Evolutionary conservation across 1,140 invertebrate species (phyloP).

Genomic region (Parapsyche elsis): DNA sequence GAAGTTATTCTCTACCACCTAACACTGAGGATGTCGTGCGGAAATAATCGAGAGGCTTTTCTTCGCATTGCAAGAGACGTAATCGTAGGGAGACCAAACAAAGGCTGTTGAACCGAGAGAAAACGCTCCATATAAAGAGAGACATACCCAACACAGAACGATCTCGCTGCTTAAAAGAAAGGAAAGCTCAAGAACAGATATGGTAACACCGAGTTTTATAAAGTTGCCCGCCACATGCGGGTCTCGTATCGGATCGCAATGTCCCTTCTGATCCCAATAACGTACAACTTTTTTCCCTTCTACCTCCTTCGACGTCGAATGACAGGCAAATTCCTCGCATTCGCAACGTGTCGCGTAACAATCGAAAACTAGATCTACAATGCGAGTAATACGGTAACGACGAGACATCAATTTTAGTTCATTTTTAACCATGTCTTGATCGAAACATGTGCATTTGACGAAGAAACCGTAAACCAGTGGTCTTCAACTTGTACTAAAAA

Average conservation of each 20-base stretch:
- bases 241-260: not conserved
- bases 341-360: not conserved
- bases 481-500: not conserved
- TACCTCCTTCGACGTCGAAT: not conserved
- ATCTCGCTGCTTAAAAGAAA: constrained; percentile 22
- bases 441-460: not conserved
- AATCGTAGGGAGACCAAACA: constrained; percentile 22
- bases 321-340: not conserved
- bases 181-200: constrained; percentile 35
- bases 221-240: constrained; percentile 2
- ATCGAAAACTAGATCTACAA: not conserved
- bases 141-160: constrained; percentile 27
- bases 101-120: constrained; percentile 41
- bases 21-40: constrained; percentile 4
- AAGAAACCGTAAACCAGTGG: not conserved
- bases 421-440: not conserved
- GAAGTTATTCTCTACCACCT: not conserved
- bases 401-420: not conserved
- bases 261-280: constrained; percentile 26
- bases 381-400: not conserved
- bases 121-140: constrained; percentile 40
- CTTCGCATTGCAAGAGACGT: not conserved
- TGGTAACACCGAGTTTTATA: constrained; percentile 42
- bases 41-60: constrained; percentile 20
- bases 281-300: not conserved